A percentile compares a stretch with the other conserved stretches of the same genome.
phyloP scores from a whole-genome alignment of 1,140 invertebrate species.

The Papilio aristodemus region DNA sequence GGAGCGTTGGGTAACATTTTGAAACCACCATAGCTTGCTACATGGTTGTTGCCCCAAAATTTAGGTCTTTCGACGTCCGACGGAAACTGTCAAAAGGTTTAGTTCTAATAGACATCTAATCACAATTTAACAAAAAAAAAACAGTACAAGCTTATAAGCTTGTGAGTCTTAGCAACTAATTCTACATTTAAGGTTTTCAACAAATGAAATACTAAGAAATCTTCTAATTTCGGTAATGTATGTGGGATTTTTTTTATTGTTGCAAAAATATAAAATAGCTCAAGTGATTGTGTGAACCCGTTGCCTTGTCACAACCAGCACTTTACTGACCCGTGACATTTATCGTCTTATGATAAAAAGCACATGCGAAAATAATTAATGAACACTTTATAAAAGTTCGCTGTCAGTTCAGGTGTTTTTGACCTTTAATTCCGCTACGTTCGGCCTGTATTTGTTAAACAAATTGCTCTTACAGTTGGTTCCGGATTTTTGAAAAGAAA shows the following conservation, averaged over 20 bases:
- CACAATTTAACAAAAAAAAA: too few relatives aligned
- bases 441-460: slow-evolving; percentile 18
- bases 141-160: too few relatives aligned
- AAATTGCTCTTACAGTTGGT: slow-evolving; percentile 18
- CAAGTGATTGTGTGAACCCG: not conserved
- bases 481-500: not conserved
- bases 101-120: too few relatives aligned
- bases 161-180: too few relatives aligned
- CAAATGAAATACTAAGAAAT: too few relatives aligned
- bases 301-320: slow-evolving; percentile 10
- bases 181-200: too few relatives aligned
- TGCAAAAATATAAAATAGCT: not conserved
- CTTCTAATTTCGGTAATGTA: too few relatives aligned
- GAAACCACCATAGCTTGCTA: too few relatives aligned
- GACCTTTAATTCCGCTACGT: slow-evolving; percentile 12
- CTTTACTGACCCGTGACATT: not conserved
- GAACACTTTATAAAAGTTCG: slow-evolving; percentile 13
- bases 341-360: slow-evolving; percentile 16
- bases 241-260: not conserved
- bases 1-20: too few relatives aligned
- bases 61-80: too few relatives aligned
- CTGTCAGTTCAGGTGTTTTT: slow-evolving; percentile 6
- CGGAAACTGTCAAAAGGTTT: too few relatives aligned
- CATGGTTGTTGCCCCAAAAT: too few relatives aligned
- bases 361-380: slow-evolving; percentile 22